Conservation (phyloP, 2,113 vertebrate genomes). For the Melanotaenia duboulayi region DNA sequence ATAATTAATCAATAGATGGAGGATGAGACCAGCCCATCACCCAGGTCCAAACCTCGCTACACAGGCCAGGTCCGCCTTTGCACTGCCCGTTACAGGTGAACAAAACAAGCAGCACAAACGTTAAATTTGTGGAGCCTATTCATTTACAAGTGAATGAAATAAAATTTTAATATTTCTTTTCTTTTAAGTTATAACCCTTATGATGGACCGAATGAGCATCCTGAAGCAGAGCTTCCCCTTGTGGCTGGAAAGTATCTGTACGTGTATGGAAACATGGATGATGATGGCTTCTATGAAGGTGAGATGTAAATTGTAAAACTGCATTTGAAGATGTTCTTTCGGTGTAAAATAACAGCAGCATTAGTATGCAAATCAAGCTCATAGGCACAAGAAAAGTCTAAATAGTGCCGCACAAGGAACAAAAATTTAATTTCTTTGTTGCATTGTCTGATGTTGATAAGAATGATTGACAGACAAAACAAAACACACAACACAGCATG, state of each 20-base stretch:
- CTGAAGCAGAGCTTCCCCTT: constrained; percentile 97
- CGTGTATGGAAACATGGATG: constrained; percentile 97
- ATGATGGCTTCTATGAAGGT: constrained; percentile 99
- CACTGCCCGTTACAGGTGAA: constrained; percentile 96
- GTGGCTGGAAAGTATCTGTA: constrained; percentile 98
- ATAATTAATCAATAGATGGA: constrained; percentile 87
- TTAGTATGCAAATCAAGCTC: no score
- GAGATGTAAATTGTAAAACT: constrained; percentile 6
- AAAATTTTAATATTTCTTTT: neutral
- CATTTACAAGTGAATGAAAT: neutral
- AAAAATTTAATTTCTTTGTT: constrained; percentile 7
- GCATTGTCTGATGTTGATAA: constrained; percentile 14
- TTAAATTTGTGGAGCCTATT: neutral
- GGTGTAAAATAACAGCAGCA: neutral
- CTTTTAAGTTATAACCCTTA: constrained; percentile 94
- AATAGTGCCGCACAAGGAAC: neutral
- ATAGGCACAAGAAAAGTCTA: neutral
- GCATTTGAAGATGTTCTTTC: neutral
- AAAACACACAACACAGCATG: neutral
- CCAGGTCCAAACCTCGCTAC: constrained; percentile 91
- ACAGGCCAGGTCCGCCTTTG: constrained; percentile 96
- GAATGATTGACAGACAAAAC: constrained; percentile 25
- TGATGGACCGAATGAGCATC: constrained; percentile 97
- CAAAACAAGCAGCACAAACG: neutral
- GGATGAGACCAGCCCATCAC: constrained; percentile 87